phyloP scores from a whole-genome alignment of 1,140 invertebrate genomes.

The Drosophila auraria region DNA sequence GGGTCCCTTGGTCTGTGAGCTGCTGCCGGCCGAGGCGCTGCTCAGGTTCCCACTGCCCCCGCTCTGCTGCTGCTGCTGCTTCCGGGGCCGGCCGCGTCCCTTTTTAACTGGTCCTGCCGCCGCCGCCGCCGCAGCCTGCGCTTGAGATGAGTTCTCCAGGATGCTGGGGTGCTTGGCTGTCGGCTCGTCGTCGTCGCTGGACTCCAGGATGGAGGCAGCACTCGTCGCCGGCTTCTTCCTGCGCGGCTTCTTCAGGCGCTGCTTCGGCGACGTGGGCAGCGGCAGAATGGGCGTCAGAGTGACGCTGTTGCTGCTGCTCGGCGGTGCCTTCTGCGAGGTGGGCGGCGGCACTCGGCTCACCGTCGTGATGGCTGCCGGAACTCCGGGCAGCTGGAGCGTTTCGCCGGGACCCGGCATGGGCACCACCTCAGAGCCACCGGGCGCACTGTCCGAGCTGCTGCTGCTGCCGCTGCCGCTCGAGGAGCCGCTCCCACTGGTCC shows the following conservation, averaged over 20 bases:
- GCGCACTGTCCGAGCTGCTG: slow-evolving; percentile 59
- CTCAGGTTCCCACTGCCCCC: slow-evolving; percentile 56
- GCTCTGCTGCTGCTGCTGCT: slow-evolving; percentile 48
- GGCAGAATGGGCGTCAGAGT: slow-evolving; percentile 67
- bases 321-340: slow-evolving; percentile 49
- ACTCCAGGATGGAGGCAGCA: slow-evolving; percentile 49
- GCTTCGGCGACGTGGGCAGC: slow-evolving; percentile 68
- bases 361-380: slow-evolving; percentile 75
- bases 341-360: slow-evolving; percentile 51
- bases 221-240: slow-evolving; percentile 60
- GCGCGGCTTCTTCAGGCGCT: slow-evolving; percentile 63
- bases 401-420: slow-evolving; percentile 63
- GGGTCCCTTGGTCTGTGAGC: slow-evolving; percentile 72
- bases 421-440: slow-evolving; percentile 47
- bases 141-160: slow-evolving; percentile 31
- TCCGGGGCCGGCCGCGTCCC: slow-evolving; percentile 76
- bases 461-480: slow-evolving; percentile 59
- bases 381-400: slow-evolving; percentile 71
- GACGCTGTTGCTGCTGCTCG: slow-evolving; percentile 49
- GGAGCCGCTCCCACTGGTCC: slow-evolving; percentile 37
- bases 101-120: slow-evolving; percentile 53
- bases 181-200: slow-evolving; percentile 81
- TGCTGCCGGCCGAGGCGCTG: slow-evolving; percentile 55
- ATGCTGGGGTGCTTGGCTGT: slow-evolving; percentile 45
- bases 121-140: slow-evolving; percentile 22